A percentile compares a stretch with the other conserved stretches of the same genome.
Conservation (phyloP, 2,113 vertebrate species). For the Dendrocopos noguchii region DNA sequence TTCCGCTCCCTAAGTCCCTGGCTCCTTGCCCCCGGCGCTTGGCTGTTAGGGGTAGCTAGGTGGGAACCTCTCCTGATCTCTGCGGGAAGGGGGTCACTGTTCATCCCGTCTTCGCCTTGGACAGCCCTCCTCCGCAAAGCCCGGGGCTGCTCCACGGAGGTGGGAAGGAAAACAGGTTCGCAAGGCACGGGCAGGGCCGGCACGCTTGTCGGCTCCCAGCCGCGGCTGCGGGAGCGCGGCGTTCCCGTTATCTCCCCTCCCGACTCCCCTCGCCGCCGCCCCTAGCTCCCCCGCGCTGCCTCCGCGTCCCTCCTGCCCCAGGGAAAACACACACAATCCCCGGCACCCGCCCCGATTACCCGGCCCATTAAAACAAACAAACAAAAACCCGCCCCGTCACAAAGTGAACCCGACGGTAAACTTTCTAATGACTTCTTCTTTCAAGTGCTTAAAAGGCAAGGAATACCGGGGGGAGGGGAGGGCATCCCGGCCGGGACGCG, state of each 20-base stretch:
- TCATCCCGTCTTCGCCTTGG: too few relatives aligned
- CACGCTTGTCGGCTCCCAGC: background rate
- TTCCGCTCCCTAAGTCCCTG: too few relatives aligned
- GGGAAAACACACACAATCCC: background rate
- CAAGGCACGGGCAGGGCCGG: background rate
- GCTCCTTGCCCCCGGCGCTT: background rate
- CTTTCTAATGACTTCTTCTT: conserved; percentile 41
- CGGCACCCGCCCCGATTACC: conserved; percentile 19
- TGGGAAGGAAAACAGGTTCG: background rate
- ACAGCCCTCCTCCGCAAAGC: background rate
- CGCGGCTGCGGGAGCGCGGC: background rate
- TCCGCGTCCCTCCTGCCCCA: background rate
- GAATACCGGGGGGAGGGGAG: background rate
- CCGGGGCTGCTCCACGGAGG: background rate
- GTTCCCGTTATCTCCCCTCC: conserved; percentile 1
- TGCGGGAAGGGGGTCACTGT: too few relatives aligned
- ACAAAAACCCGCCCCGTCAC: conserved; percentile 35
- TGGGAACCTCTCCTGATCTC: background rate
- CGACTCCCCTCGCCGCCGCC: background rate
- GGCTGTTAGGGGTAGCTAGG: background rate
- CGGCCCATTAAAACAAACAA: conserved; percentile 40
- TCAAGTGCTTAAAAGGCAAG: conserved; percentile 43
- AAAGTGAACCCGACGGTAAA: conserved; percentile 25
- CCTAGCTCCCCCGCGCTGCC: background rate
- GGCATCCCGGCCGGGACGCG: background rate